Base-by-base conservation (phyloP, 2,888 invertebrate species). In the Boloria euphrosyne region DNA sequence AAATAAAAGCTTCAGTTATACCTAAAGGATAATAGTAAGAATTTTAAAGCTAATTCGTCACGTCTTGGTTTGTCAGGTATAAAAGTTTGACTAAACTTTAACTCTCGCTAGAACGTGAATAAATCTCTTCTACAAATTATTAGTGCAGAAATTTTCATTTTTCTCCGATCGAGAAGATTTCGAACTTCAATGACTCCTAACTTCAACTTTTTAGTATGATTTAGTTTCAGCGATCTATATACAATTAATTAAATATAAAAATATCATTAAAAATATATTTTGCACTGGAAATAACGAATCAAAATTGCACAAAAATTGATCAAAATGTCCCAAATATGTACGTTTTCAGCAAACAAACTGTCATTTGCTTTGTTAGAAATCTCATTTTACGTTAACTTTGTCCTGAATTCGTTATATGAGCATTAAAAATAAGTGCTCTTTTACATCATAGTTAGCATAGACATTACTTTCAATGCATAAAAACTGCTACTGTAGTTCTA, bases 281-380 rank as follows among this genome's bases (percentile, higher is more conserved):
- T 38, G 10, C 10, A 38, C 7, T 38, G 46, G 27, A 44, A 27
- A 55, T 18, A 54, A 17, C 5, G 17, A 55, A 46, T 18, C 38
- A 31, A 62, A 67, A 66, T 58, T 10, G 0, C 10, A 63, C 61
- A 69, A 67, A 53, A 59, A 51, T 31, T 17, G 17, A 50, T 13
- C 14, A 54, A 66, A 65, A 69, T 61, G 62, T 60, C 59, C n/a
- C 38, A 62, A 72, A 62, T 65, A 69, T 59, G 68, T 68, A 72
- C 66, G 65, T 62, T 75, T 76, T 75, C 68, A 67, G 65, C 73
- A 74, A 79, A 77, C 70, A 72, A 73, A 71, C 75, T 74, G 75
- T 76, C 80, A 78, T 75, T 75, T 74, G 66, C 73, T 77, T 77
- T 76, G 76, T 78, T 73, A 76, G 72, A 73, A 68, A 80, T 79